Evolutionary conservation across 1,140 invertebrate genomes (phyloP).

Genomic region (Samia ricini): DNA sequence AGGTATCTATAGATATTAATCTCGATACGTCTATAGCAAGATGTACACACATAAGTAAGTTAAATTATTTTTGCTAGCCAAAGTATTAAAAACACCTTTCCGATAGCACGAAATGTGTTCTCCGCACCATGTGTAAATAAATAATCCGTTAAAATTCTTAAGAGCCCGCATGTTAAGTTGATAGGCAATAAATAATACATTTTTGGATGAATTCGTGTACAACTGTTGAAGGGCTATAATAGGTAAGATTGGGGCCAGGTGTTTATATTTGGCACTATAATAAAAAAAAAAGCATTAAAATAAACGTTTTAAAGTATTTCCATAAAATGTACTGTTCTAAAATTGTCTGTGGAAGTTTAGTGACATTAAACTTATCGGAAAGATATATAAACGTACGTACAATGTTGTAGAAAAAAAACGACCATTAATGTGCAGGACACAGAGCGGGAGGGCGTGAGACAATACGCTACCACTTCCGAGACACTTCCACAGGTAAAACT

Average conservation of each 20-base stretch:
- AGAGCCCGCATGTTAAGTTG: neutral
- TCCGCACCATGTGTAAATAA: constrained; percentile 31
- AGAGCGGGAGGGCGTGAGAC: constrained; percentile 52
- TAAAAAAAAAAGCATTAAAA: too few relatives aligned
- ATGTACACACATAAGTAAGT: too few relatives aligned
- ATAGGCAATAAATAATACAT: constrained; percentile 6
- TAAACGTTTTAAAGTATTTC: neutral
- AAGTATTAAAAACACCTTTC: constrained; percentile 12
- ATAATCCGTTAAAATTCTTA: constrained; percentile 27
- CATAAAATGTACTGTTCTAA: neutral
- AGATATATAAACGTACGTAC: neutral
- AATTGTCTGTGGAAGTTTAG: neutral
- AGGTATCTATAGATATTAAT: too few relatives aligned
- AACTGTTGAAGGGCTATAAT: neutral
- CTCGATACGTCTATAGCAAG: too few relatives aligned
- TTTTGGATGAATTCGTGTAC: neutral
- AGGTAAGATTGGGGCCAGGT: constrained; percentile 15
- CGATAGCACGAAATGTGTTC: constrained; percentile 22
- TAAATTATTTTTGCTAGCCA: too few relatives aligned
- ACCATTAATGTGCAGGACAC: neutral
- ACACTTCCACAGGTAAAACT: constrained; percentile 45
- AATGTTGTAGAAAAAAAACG: neutral
- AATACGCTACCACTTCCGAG: constrained; percentile 61
- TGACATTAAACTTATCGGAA: neutral
- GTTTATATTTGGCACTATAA: too few relatives aligned